phyloP scores from a whole-genome alignment of 2,113 vertebrate genomes.

The Jaculus jaculus region DNA sequence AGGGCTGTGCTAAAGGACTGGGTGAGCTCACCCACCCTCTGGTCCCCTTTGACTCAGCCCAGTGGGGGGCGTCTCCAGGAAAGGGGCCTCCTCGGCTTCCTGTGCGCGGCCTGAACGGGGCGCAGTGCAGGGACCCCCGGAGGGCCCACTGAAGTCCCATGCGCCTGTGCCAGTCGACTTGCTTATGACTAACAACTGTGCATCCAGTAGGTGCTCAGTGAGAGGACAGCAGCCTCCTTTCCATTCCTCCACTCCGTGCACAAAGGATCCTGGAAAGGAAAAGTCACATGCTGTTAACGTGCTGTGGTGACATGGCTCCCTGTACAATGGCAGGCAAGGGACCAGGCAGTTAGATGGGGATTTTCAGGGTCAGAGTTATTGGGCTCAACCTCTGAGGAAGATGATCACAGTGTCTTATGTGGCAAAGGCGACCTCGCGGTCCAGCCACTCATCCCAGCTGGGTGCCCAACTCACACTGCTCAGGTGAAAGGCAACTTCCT shows the following conservation, averaged over 20 bases:
- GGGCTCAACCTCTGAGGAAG: no score
- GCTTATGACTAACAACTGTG: no score
- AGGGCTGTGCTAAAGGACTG: not conserved
- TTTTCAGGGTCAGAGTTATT: not conserved
- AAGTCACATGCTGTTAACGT: rapidly evolving
- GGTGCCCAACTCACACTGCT: rapidly evolving
- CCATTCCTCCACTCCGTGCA: not conserved
- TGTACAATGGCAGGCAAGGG: not conserved
- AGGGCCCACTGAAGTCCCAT: not conserved
- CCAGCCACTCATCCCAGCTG: rapidly evolving
- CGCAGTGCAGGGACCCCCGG: rapidly evolving
- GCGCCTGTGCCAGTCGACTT: not conserved
- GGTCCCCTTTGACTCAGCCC: not conserved
- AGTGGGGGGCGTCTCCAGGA: not conserved
- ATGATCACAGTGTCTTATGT: not conserved
- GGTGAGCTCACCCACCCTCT: not conserved
- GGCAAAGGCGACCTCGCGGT: not conserved
- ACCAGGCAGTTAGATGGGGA: not conserved
- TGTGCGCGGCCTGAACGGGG: not conserved
- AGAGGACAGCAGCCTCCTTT: rapidly evolving
- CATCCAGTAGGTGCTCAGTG: not conserved
- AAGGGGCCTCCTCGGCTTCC: not conserved
- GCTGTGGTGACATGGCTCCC: not conserved
- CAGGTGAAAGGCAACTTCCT: no score
- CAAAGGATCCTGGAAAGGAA: not conserved